Evolutionary conservation across 1,140 invertebrate species (phyloP), one percentile per base, ranked within the genome.

Genomic region (Brachionus sp.): DNA sequence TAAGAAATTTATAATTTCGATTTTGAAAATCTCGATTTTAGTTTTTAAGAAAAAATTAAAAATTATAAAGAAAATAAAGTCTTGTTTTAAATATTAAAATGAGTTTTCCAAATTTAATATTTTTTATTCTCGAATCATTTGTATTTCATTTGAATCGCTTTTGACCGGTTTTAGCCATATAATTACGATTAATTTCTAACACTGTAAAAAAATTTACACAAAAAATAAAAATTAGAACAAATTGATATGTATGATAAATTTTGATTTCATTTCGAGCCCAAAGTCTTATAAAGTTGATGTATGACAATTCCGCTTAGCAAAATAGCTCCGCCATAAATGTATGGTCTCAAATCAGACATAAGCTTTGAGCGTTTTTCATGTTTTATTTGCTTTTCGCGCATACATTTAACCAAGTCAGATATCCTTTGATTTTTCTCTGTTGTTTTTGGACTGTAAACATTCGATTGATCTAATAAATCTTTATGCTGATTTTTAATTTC

Each of bases 271-370:
- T 80, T 80, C 2, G 77, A 80, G 29, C 57, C 53, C 5, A 62
- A 64, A 64, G 35, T 62, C 19, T 62, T 80, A 29, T 80, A 80
- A 80, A 80, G 35, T 19, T 80, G 77, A 62, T 80, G 46, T 62
- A 80, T 80, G n/a, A 80, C 23, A 5, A 80, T 37, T 39, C 77
- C 77, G 35, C 77, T 42, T 1, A 80, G 19, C 10, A 80, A 19
- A 29, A 80, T 16, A 37, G 62, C 23, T 19, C 50, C 77, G 12
- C 77, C 46, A 13, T 33, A 23, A 23, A 80, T 19, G 62, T 33
- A 33, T 10, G 77, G 77, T 25, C 33, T 57, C 1, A 80, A 13
- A 29, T 57, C 50, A 37, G 35, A 42, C 16, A 80, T 5, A 4
- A 80, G 35, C 37, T 57, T 80, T 23, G 35, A 19, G n/a, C 37